Evolutionary conservation across 2,113 vertebrate genomes (phyloP), one percentile per base, ranked within the genome.

Genomic region (Hipposideros armiger): DNA sequence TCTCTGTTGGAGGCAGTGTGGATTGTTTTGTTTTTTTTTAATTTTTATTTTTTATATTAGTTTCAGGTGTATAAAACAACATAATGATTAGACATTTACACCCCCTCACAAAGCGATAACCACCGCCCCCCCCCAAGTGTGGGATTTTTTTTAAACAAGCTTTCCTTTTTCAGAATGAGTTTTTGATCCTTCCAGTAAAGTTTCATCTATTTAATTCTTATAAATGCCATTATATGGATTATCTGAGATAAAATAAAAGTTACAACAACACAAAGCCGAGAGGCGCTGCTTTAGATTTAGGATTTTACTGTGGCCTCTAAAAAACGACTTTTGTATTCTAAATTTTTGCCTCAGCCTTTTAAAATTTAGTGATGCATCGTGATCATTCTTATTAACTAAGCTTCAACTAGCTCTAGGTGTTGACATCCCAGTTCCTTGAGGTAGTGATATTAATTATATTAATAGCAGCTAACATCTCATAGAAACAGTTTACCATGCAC

Each of bases 181-280:
- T 92, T 95, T 92, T 56, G 54, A 28, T 88, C 32, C 86, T 92
- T 90, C 42, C 36, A 74, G 15, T 77, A 69, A 84, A 87, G n/a
- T 90, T 92, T 93, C 50, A 36, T 74, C 20, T 78, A 9, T 88
- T 83, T 93, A 87, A 50, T 92, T 28, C 66, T 60, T 90, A 50
- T 69, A 80, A 95, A 76, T 94, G 85, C 11, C 26, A 64, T 90
- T 64, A 36, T 86, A 15, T 78, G 60, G 28, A 45, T 94, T 93
- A 87, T 72, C 72, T 95, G 54, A 56, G 67, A 30, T 94, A 83
- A 76, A 95, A 69, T 82, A 82, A 93, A 87, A 74, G 52, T 90
- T 83, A 69, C 11, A 14, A 77, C 24, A 91, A 83, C 69, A 24
- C 47, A 52, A 72, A 87, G n/a, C 86, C 86, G 36, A 90, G 73